phyloP scores from a whole-genome alignment of 2,797 vertebrate species.

The Molossus alvarezi region DNA sequence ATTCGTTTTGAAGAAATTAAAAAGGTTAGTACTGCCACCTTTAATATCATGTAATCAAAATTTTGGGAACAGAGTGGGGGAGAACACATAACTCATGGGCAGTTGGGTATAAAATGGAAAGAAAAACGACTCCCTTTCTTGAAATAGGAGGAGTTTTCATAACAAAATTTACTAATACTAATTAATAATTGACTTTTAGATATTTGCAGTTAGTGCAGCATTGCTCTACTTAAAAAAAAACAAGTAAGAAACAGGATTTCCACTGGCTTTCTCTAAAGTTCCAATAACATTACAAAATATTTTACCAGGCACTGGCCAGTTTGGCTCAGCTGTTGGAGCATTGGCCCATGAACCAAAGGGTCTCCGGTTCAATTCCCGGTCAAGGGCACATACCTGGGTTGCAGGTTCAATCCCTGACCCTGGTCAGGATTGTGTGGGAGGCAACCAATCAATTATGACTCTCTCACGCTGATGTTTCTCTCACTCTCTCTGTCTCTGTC shows the following conservation, averaged over 20 bases:
- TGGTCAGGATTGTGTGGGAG: too few species aligned
- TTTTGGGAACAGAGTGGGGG: neutral
- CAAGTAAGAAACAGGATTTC: neutral
- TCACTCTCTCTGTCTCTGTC: too few species aligned
- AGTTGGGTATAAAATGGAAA: constrained; percentile 3
- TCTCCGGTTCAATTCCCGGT: too few species aligned
- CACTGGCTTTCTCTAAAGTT: constrained; percentile 28
- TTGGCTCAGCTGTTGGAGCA: too few species aligned
- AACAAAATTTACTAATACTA: constrained; percentile 42
- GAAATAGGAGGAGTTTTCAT: constrained; percentile 16
- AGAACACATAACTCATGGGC: constrained; percentile 15
- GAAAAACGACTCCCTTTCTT: constrained; percentile 56
- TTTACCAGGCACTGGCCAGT: neutral
- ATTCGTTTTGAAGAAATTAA: constrained; percentile 62
- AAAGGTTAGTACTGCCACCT: neutral
- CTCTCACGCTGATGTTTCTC: too few species aligned
- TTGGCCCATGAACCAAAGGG: too few species aligned
- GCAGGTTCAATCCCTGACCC: too few species aligned
- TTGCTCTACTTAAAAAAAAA: neutral
- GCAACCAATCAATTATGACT: too few species aligned
- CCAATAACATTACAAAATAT: constrained; percentile 3
- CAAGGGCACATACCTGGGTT: too few species aligned
- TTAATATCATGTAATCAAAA: neutral
- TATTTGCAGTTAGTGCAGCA: neutral
- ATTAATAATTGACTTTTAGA: constrained; percentile 50